Conservation (phyloP, 1,140 invertebrate species). For the Ectropis grisescens region DNA sequence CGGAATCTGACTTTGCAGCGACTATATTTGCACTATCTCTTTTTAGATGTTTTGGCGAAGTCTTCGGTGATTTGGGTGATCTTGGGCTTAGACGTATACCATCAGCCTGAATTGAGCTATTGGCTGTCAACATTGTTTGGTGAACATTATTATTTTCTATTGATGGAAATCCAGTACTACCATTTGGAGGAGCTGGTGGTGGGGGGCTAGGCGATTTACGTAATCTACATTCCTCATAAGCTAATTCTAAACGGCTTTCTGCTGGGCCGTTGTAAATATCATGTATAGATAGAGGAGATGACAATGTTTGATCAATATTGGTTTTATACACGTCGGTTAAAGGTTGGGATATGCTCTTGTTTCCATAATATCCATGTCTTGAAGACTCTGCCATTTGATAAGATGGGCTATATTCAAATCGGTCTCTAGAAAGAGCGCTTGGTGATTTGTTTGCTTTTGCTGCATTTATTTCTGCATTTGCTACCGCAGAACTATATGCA, state of each 20-base stretch:
- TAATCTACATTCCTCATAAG: conserved; percentile 67
- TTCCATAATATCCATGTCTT: conserved; percentile 43
- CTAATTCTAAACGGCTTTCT: conserved; percentile 64
- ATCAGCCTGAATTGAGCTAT: conserved; percentile 43
- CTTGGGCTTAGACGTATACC: conserved; percentile 75
- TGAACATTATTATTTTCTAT: conserved; percentile 48
- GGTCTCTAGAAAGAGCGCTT: conserved; percentile 58
- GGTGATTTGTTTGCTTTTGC: conserved; percentile 64
- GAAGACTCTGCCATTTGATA: conserved; percentile 47
- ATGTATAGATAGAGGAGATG: conserved; percentile 76
- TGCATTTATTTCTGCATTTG: conserved; percentile 71
- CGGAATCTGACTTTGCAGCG: conserved; percentile 85
- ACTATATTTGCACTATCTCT: conserved; percentile 75
- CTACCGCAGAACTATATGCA: conserved; percentile 73
- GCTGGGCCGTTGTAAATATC: conserved; percentile 76
- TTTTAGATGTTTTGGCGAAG: conserved; percentile 80
- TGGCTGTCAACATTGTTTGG: conserved; percentile 41
- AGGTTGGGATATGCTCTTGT: conserved; percentile 36
- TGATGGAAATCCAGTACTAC: conserved; percentile 54
- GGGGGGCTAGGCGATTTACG: conserved; percentile 78
- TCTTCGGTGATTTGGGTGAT: conserved; percentile 80
- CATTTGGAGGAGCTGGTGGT: conserved; percentile 81
- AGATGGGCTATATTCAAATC: conserved; percentile 57
- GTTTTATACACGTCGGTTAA: conserved; percentile 48
- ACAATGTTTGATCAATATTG: conserved; percentile 64